Evolutionary conservation across 2,888 invertebrate genomes (phyloP).

Genomic region (Anticlea derivata): DNA sequence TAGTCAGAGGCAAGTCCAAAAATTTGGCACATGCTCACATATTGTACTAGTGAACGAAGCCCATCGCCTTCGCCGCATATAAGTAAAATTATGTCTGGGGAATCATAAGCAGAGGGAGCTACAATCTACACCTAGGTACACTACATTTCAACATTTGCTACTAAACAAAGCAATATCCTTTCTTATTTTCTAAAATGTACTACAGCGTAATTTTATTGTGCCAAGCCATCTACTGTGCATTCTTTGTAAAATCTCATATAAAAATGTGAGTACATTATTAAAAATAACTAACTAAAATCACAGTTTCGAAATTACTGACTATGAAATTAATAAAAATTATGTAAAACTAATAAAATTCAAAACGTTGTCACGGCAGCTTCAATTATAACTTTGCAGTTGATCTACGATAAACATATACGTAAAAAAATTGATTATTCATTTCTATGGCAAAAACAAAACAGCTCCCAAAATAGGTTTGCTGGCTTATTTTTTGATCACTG

Average conservation of each 20-base stretch:
- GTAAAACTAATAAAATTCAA: conserved; percentile 27
- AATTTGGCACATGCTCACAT: too few relatives aligned
- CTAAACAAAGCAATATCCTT: background rate
- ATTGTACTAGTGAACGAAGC: too few relatives aligned
- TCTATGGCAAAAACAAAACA: conserved; percentile 20
- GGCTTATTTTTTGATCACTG: conserved; percentile 20
- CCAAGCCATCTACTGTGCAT: conserved; percentile 1
- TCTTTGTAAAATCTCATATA: conserved; percentile 22
- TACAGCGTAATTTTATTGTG: background rate
- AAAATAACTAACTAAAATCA: conserved; percentile 41
- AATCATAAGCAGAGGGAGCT: background rate
- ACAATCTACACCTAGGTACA: background rate
- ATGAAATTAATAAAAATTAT: conserved; percentile 28
- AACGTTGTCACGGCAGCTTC: background rate
- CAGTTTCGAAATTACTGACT: conserved; percentile 42
- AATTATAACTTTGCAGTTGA: background rate
- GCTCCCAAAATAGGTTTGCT: conserved; percentile 5
- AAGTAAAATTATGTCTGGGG: background rate
- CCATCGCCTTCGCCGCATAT: too few relatives aligned
- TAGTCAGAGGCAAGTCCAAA: too few relatives aligned
- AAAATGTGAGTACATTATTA: conserved; percentile 30
- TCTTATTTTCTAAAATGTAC: background rate
- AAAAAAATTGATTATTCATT: conserved; percentile 7
- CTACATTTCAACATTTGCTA: background rate
- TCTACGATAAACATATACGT: background rate